Conservation (phyloP, 2,888 invertebrate species). For the Platerodrilus igneus region DNA sequence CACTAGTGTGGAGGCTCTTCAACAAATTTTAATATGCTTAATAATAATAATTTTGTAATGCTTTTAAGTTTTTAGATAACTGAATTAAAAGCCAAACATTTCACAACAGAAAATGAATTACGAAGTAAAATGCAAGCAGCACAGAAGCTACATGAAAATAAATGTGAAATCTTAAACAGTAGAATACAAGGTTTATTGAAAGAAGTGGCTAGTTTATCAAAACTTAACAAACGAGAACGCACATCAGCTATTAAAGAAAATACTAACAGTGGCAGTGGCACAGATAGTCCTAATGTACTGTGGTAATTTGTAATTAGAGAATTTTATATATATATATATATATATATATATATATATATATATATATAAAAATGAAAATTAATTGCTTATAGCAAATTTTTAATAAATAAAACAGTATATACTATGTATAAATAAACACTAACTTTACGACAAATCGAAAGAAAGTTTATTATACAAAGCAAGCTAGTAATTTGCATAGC, state of each 20-base stretch:
- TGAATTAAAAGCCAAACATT: conserved; percentile 88
- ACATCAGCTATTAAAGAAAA: conserved; percentile 46
- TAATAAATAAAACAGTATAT: no score
- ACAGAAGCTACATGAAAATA: conserved; percentile 75
- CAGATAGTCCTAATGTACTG: conserved; percentile 62
- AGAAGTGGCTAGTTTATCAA: conserved; percentile 81
- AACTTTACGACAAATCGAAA: no score
- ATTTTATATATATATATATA: no score
- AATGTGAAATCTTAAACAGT: conserved; percentile 71
- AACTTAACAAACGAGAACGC: conserved; percentile 62
- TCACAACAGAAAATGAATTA: conserved; percentile 81
- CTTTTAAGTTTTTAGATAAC: conserved; percentile 79
- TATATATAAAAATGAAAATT: no score
- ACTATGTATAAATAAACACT: no score
- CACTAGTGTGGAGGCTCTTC: no score
- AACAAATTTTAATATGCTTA: conserved; percentile 6
- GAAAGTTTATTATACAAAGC: no score
- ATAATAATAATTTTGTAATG: conserved; percentile 31
- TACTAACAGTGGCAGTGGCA: conserved; percentile 66
- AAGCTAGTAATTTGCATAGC: no score
- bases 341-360: no score
- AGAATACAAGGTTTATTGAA: conserved; percentile 78
- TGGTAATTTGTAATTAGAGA: background rate
- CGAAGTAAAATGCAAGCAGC: conserved; percentile 78
- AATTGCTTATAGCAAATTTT: no score